Evolutionary conservation across 2,797 vertebrate genomes (phyloP), one percentile per base, ranked within the genome.

Genomic region (Pseudochaenichthys georgianus): DNA sequence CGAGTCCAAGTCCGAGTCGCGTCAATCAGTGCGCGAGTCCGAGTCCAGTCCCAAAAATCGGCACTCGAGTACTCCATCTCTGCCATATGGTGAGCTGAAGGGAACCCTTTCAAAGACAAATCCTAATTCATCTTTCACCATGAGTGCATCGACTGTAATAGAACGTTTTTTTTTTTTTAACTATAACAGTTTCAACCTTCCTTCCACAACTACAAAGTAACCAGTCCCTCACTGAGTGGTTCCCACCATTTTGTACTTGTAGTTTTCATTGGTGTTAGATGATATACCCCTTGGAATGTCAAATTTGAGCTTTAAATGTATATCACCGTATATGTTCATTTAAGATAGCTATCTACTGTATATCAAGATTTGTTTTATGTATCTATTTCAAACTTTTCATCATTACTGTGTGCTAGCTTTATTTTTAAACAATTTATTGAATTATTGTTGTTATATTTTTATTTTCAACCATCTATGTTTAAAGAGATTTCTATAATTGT

Each of bases 141-240:
- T 54, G 41, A 64, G n/a, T 31, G 28, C 42, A 59, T 53, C 4
- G 47, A 52, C 31, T 59, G 66, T 38, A 59, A 74, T 34, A 52
- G 45, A 52, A 64, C 51, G 28, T 58, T 5, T 28, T 45, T 28
- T 45, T 4, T 28, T 45, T 28, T n/a, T n/a, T n/a, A n/a, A n/a
- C n/a, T n/a, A n/a, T n/a, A n/a, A n/a, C 16, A 60, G n/a, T 6
- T 51, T 10, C 5, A 70, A 13, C 48, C 19, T 46, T 67, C 57
- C 43, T 51, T 16, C 6, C 46, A 62, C 17, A 31, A 23, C 9
- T 42, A 62, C 17, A 54, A 23, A 15, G 13, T 31, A 21, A 0
- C 23, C 52, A 31, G 23, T 54, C 15, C 31, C 15, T 54, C 28
- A 54, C 8, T 28, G 13, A 55, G 0, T 55, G 15, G 28, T 34